Conservation (phyloP, 2,113 vertebrate genomes). For the Pao palembangensis region DNA sequence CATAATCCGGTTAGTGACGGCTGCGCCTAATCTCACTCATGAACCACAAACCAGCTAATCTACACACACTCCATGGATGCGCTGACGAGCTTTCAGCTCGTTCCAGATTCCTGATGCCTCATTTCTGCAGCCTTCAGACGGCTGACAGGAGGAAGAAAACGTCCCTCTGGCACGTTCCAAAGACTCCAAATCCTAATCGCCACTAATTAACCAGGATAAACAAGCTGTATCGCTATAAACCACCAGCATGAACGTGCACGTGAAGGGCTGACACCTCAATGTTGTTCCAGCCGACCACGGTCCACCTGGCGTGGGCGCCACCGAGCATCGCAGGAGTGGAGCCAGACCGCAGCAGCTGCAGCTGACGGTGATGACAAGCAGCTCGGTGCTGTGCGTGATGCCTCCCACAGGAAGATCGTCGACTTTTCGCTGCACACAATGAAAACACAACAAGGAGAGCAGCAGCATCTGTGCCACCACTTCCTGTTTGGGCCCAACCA, state of each 20-base stretch:
- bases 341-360: no score
- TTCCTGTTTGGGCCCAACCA: no score
- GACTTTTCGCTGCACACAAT: no score
- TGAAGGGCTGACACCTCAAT: no score
- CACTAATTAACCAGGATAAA: constrained; percentile 47
- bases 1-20: constrained; percentile 66
- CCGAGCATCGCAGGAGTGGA: no score
- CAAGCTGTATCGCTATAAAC: constrained; percentile 41
- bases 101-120: constrained; percentile 41
- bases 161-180: constrained; percentile 24
- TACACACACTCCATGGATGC: constrained; percentile 52
- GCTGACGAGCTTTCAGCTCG: constrained; percentile 34
- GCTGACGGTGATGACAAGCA: no score
- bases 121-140: constrained; percentile 47
- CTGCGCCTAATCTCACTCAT: constrained; percentile 67
- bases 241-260: neutral
- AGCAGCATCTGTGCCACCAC: no score
- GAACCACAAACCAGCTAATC: constrained; percentile 62
- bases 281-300: no score
- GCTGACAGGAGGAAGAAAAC: constrained; percentile 30
- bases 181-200: constrained; percentile 25
- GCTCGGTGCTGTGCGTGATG: no score
- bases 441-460: no score
- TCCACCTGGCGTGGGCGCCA: no score
- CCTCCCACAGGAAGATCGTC: no score